These are phyloP conservation scores for Menidia menidia DNA, from an alignment of 2,797 vertebrate species.

Conservation along the genomic window DNA sequence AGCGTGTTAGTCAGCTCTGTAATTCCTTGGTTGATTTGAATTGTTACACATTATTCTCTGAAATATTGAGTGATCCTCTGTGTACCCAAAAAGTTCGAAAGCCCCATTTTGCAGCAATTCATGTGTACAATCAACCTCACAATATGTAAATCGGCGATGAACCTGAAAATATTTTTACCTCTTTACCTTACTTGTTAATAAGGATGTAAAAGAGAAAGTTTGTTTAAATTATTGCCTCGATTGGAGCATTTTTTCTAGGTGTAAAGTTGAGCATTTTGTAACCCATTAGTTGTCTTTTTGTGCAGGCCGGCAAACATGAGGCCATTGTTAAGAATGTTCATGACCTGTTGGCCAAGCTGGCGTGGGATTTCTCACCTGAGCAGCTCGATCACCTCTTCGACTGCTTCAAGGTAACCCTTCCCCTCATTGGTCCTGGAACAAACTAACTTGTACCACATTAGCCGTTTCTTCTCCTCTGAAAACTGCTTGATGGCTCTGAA, in stretches of 20 bases:
- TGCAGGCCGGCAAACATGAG: slow-evolving; percentile 97
- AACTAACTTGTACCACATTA: background rate
- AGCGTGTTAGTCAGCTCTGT: background rate
- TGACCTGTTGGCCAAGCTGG: slow-evolving; percentile 96
- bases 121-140: no score
- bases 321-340: slow-evolving; percentile 99
- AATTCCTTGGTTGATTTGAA: no score
- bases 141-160: no score
- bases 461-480: background rate
- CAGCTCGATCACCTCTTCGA: slow-evolving; percentile 99
- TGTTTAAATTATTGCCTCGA: no score
- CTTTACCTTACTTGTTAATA: no score
- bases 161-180: no score
- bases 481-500: background rate
- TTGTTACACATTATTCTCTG: no score
- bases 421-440: background rate
- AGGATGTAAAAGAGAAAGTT: no score
- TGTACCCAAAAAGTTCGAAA: no score
- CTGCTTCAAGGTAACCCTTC: slow-evolving; percentile 90
- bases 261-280: background rate
- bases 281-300: slow-evolving; percentile 8
- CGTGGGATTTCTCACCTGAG: slow-evolving; percentile 99
- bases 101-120: no score
- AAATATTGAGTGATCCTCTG: no score
- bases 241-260: no score